phyloP scores from a whole-genome alignment of 2,797 vertebrate species.

The Poecilia picta region DNA sequence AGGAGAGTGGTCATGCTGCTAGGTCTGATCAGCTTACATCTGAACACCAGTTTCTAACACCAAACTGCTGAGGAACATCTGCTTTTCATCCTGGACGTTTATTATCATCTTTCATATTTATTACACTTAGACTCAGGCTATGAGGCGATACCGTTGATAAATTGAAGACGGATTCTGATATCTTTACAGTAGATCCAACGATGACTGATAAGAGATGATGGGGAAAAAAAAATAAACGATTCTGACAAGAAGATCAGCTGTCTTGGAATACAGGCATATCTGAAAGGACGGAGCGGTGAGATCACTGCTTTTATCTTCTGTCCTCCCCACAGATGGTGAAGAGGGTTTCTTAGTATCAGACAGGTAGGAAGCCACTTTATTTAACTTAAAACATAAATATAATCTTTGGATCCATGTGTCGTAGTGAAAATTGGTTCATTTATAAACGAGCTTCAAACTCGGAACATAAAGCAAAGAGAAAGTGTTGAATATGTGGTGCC shows the following conservation, averaged over 20 bases:
- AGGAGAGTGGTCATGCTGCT: neutral
- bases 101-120: conserved; percentile 45
- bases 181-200: conserved; percentile 45
- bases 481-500: conserved; percentile 35
- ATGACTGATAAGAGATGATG: conserved; percentile 51
- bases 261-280: conserved; percentile 25
- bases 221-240: conserved; percentile 61
- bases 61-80: conserved; percentile 44
- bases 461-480: neutral
- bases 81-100: conserved; percentile 45
- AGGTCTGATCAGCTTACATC: conserved; percentile 1
- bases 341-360: conserved; percentile 29
- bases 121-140: conserved; percentile 17
- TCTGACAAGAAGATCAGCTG: conserved; percentile 54
- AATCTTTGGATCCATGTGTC: neutral
- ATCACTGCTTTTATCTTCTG: conserved; percentile 50
- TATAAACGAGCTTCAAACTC: neutral
- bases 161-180: conserved; percentile 41
- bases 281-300: conserved; percentile 46
- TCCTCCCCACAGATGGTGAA: conserved; percentile 64
- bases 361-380: conserved; percentile 7
- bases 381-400: conserved; percentile 2
- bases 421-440: neutral
- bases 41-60: conserved; percentile 4
- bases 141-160: conserved; percentile 28